These are phyloP conservation scores for Leptopilina myrica DNA, from an alignment of 2,888 invertebrate genomes.

Conservation along the genomic window DNA sequence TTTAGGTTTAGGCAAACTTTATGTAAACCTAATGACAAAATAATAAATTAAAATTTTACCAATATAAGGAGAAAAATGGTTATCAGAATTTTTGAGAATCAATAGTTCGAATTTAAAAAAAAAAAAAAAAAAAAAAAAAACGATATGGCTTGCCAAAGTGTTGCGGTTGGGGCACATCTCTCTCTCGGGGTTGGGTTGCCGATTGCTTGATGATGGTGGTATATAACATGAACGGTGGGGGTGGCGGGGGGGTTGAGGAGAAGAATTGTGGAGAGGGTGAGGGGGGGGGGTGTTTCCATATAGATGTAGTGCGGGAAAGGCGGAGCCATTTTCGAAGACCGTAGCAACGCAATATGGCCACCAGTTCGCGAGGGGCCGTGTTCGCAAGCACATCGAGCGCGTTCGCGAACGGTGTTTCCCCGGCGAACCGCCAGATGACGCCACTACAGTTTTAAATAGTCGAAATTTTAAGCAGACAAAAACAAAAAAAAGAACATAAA, in stretches of 20 bases:
- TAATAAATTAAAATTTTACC: too few relatives aligned
- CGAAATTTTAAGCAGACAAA: too few relatives aligned
- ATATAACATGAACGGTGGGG: neutral
- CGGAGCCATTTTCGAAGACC: constrained; percentile 59
- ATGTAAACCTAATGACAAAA: too few relatives aligned
- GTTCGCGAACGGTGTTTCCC: constrained; percentile 55
- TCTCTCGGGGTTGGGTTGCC: neutral
- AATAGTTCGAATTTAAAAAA: too few relatives aligned
- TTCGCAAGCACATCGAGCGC: constrained; percentile 62
- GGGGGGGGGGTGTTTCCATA: constrained; percentile 42
- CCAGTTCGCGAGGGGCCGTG: constrained; percentile 68
- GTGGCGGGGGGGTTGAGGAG: too few relatives aligned
- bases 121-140: too few relatives aligned
- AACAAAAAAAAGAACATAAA: too few relatives aligned
- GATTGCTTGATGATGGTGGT: neutral
- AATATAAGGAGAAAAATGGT: too few relatives aligned
- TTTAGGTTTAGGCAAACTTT: too few relatives aligned
- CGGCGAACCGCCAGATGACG: constrained; percentile 64
- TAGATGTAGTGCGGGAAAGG: constrained; percentile 51
- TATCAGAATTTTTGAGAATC: too few relatives aligned
- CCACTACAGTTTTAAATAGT: constrained; percentile 43
- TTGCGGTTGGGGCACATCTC: too few relatives aligned
- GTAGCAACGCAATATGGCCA: constrained; percentile 66
- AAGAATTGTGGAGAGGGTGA: constrained; percentile 8
- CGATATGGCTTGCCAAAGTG: too few relatives aligned